Percentiles rank a stretch among this genome's conserved stretches.
Conservation (phyloP, 2,797 vertebrate genomes). For the Gorsachius magnificus region DNA sequence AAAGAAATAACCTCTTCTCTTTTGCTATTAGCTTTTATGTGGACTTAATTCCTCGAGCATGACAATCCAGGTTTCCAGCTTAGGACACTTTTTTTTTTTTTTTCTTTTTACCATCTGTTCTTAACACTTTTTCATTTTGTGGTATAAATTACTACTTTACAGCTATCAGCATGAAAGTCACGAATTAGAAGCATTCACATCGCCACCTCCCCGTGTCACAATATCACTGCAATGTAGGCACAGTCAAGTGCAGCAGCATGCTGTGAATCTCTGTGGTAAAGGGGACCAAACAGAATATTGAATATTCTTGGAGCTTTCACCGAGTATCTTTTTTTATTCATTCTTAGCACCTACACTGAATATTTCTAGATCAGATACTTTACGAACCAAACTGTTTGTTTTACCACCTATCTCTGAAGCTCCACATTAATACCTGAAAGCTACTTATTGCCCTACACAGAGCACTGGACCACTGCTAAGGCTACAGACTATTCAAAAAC, state of each 20-base stretch:
- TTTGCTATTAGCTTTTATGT: background rate
- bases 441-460: fast-evolving
- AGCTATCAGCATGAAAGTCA: background rate
- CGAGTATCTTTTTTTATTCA: background rate
- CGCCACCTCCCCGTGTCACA: background rate
- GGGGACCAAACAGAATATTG: background rate
- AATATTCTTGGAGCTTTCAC: background rate
- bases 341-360: background rate
- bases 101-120: background rate
- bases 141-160: background rate
- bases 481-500: background rate
- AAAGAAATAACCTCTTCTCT: background rate
- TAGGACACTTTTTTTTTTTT: background rate
- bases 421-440: background rate
- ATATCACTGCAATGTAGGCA: background rate
- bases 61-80: background rate
- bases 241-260: background rate
- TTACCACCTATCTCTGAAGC: background rate
- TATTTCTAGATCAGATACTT: background rate
- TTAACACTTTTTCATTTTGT: background rate
- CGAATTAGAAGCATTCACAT: background rate
- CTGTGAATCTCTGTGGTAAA: background rate
- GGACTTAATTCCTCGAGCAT: background rate
- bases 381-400: background rate
- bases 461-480: background rate